Base-by-base conservation (phyloP, 2,888 invertebrate genomes). In the Ennomos fuscantarius region DNA sequence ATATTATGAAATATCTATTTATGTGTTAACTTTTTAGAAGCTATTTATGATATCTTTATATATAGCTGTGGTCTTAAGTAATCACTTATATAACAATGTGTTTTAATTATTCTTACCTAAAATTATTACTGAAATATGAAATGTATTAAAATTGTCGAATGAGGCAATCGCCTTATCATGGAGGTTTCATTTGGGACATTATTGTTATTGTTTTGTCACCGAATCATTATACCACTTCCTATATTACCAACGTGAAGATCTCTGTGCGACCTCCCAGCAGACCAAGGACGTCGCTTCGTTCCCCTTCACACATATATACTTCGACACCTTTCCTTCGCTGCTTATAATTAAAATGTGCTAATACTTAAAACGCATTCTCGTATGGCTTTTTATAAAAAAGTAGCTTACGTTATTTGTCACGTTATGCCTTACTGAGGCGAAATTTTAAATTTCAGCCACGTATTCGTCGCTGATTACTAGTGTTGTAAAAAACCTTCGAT, bases 271-370 rank as follows among this genome's bases (percentile, higher is more conserved):
- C 56, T 58, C 55, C 59, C 46, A 57, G 12, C 48, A 68, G 63
- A 62, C 59, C 43, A 46, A 55, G 61, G 65, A 50, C 47, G 60
- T 62, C 45, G 62, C 61, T 69, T 73, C 63, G 63, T 70, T 68
- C 64, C 50, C 50, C 52, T 51, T 55, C 51, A 33, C 37, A 51
- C 51, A 60, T 55, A 1, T 40, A 39, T 12, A 32, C 24, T 24
- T 32, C n/a, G 2, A 15, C 44, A 55, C 42, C 12, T 24, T 24
- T 53, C 47, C 44, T 45, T 46, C 48, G 40, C 43, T 45, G 35
- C 56, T 46, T 52, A 55, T 57, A 41, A 55, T 57, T 52, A 31
- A 41, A 9, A 40, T 2, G n/a, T 41, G 34, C 34, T 49, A 49
- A 15, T 41, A 39, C 37, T 5, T 24, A 35, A 24, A 34, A 45